phyloP scores from a whole-genome alignment of 1,140 invertebrate species.

The Nasonia vitripennis region DNA sequence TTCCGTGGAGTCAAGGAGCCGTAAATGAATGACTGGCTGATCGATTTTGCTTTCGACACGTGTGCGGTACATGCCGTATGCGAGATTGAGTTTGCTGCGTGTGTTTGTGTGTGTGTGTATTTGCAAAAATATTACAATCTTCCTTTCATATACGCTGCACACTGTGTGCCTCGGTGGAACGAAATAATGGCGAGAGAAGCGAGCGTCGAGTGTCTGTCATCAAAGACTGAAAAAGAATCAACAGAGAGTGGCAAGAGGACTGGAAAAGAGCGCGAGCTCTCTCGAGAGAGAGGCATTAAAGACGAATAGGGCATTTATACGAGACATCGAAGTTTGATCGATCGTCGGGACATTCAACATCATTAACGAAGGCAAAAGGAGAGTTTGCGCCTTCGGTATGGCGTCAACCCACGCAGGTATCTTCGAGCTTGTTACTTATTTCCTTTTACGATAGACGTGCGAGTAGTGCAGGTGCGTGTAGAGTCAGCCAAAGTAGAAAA shows the following conservation, averaged over 20 bases:
- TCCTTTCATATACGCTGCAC: too few relatives aligned
- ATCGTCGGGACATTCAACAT: constrained; percentile 37
- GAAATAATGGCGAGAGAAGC: too few relatives aligned
- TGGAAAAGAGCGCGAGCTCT: too few relatives aligned
- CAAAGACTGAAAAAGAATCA: not conserved
- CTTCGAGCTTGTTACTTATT: not conserved
- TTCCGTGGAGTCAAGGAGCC: not conserved
- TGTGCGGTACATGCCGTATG: too few relatives aligned
- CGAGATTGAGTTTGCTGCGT: too few relatives aligned
- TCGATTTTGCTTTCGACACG: not conserved
- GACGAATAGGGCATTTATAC: constrained; percentile 50
- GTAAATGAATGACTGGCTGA: not conserved
- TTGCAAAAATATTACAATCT: too few relatives aligned
- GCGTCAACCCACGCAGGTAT: not conserved
- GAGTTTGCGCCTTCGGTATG: not conserved
- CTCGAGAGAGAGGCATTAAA: constrained; percentile 16
- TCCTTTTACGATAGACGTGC: not conserved
- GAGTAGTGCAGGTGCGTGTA: too few relatives aligned
- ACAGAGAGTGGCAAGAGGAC: constrained; percentile 5
- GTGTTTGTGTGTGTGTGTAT: too few relatives aligned
- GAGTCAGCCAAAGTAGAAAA: too few relatives aligned
- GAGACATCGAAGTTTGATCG: constrained; percentile 1
- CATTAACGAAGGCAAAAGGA: constrained; percentile 13
- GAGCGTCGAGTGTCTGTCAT: too few relatives aligned
- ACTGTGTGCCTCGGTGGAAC: too few relatives aligned